A percentile compares a stretch with the other conserved stretches of the same genome.
Evolutionary conservation across 2,113 vertebrate species (phyloP).

Genomic region (Delphinapterus leucas): DNA sequence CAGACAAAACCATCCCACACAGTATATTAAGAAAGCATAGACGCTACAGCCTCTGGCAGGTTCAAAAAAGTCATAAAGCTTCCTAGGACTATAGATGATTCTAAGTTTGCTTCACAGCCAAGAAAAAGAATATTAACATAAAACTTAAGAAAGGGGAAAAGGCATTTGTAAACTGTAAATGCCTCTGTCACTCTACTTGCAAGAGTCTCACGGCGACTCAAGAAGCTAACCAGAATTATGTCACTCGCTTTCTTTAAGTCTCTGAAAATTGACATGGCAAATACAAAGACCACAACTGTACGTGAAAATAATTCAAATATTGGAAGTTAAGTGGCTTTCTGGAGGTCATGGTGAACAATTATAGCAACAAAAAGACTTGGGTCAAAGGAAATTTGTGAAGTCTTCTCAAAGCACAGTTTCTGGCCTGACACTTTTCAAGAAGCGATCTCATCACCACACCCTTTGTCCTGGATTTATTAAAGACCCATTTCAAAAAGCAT

Average conservation of each 20-base stretch:
- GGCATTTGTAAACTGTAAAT: not conserved
- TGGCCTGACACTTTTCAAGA: conserved; percentile 38
- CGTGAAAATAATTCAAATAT: not conserved
- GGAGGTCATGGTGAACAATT: not conserved
- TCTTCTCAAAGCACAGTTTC: not conserved
- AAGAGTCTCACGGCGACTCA: not conserved
- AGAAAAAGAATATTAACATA: not conserved
- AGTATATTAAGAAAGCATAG: not conserved
- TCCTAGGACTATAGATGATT: not conserved
- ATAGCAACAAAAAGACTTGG: not conserved
- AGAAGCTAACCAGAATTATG: not conserved
- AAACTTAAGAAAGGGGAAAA: not conserved
- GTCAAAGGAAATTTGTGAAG: not conserved
- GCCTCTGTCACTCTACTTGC: not conserved
- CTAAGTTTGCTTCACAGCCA: not conserved
- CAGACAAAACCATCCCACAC: not conserved
- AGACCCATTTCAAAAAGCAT: conserved; percentile 43
- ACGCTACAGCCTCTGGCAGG: not conserved
- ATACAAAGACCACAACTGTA: not conserved
- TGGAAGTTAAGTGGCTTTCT: not conserved
- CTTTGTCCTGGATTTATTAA: conserved; percentile 47
- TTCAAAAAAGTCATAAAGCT: not conserved
- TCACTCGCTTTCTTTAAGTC: not conserved
- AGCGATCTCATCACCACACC: not conserved
- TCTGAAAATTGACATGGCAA: not conserved